Percentiles rank a stretch among this genome's conserved stretches.
Evolutionary conservation across 2,888 invertebrate species (phyloP).

Genomic region (Clistopyga incitator): DNA sequence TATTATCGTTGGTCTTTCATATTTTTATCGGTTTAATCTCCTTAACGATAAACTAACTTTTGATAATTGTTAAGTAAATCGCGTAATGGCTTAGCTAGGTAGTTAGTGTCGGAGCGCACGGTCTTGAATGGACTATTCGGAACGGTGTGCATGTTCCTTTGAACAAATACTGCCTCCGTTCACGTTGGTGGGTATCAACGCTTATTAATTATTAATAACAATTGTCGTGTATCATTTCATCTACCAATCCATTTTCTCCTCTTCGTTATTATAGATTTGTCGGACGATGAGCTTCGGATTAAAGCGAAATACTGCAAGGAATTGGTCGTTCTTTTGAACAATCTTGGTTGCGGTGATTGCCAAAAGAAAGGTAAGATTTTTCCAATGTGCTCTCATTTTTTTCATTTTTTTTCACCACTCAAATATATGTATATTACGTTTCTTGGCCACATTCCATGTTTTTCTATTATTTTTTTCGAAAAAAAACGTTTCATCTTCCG

Average conservation of each 20-base stretch:
- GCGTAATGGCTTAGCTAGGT: constrained; percentile 26
- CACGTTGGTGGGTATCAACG: constrained; percentile 38
- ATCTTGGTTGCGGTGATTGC: constrained; percentile 86
- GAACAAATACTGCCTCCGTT: constrained; percentile 17
- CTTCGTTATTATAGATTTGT: constrained; percentile 85
- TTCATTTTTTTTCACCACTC: background rate
- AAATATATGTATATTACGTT: background rate
- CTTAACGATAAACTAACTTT: constrained; percentile 23
- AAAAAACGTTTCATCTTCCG: no score
- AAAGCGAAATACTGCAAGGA: constrained; percentile 88
- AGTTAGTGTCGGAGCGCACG: constrained; percentile 16
- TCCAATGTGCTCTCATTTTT: no score
- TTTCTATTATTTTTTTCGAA: no score
- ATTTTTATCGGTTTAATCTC: background rate
- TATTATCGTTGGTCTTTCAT: no score
- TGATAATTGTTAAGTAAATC: constrained; percentile 1
- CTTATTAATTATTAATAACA: background rate
- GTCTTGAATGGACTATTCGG: constrained; percentile 1
- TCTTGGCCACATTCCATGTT: no score
- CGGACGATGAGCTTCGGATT: constrained; percentile 86
- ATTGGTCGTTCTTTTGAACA: constrained; percentile 86
- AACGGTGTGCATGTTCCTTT: constrained; percentile 31
- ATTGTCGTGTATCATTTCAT: background rate
- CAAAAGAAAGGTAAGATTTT: constrained; percentile 78
- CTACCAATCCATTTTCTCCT: constrained; percentile 2